Percentiles rank a stretch among this genome's conserved stretches.
Evolutionary conservation across 2,113 vertebrate genomes (phyloP).

Genomic region (Candoia aspera): DNA sequence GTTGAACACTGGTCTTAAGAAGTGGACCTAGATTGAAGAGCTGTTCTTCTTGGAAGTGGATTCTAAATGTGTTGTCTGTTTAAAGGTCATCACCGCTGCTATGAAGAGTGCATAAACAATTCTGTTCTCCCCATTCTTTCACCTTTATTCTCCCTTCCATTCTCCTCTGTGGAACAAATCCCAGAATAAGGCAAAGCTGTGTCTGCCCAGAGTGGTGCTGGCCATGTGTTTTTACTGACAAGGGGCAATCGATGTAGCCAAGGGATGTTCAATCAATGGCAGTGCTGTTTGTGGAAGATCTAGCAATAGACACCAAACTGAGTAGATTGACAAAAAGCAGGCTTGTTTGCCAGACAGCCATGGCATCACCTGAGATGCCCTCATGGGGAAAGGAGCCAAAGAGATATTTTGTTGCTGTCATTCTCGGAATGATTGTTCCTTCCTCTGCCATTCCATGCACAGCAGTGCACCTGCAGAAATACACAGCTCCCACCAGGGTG

Average conservation of each 20-base stretch:
- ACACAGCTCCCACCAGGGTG: background rate
- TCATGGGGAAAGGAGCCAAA: background rate
- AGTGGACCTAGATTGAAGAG: no score
- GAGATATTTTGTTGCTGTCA: background rate
- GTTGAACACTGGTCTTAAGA: no score
- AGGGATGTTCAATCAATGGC: background rate
- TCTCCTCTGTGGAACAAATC: background rate
- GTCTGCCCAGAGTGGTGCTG: background rate
- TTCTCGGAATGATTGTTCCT: background rate
- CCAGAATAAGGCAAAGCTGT: background rate
- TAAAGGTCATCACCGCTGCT: background rate
- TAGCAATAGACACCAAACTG: background rate
- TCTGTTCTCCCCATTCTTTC: background rate
- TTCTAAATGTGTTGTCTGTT: background rate
- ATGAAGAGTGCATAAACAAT: background rate
- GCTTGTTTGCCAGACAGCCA: constrained; percentile 12
- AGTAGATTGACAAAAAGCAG: constrained; percentile 13
- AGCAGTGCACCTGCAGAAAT: background rate
- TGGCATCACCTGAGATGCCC: background rate
- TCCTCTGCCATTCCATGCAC: background rate
- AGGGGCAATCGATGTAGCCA: background rate
- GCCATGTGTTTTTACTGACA: background rate
- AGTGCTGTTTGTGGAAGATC: background rate
- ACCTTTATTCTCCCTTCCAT: no score
- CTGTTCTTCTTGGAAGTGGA: no score